Base-by-base conservation (phyloP, 2,797 vertebrate genomes). In the Sebastes reedi region DNA sequence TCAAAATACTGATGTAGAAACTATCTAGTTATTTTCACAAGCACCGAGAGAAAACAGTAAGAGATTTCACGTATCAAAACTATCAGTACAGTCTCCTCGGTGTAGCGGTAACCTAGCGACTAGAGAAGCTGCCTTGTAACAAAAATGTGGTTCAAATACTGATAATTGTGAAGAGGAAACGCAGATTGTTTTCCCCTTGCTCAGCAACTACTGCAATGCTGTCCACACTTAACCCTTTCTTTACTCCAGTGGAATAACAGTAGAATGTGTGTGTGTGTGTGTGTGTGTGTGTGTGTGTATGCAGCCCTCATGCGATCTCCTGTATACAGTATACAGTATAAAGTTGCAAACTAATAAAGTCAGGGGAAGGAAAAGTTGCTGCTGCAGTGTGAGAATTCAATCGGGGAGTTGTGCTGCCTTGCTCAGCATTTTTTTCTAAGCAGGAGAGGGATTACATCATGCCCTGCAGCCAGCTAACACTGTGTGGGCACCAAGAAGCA, bases 391-490 rank as follows among this genome's bases (percentile, higher is more conserved):
- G 65, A 90, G 86, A 80, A 87, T 76, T 76, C 77, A 88, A 75
- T 92, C 74, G 67, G 67, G 70, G 85, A 86, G 58, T 30, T 67
- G 71, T 24, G 74, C 71, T 86, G 80, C 88, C 77, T 89, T 84
- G 84, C 86, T 93, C 92, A 92, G 92, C 91, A 81, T 29, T 68
- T 89, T 86, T 84, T 77, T 84, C 29, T 61, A 22, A 70, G 77
- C 64, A 86, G 74, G 74, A 81, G 66, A 67, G 66, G 69, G 90
- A 91, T 94, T 89, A 92, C 88, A 88, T 92, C 87, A 92, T 71
- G 73, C 68, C 84, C 80, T 82, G 85, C 82, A 92, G 86, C 79
- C 79, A 59, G 79, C 34, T 6, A 80, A 52, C 75, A 84, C 77
- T 65, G 86, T 81, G 77, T 84, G 82, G 80, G 76, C 75, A 75